Evolutionary conservation across 2,113 vertebrate genomes (phyloP).

Genomic region (Nansenia antarctica): DNA sequence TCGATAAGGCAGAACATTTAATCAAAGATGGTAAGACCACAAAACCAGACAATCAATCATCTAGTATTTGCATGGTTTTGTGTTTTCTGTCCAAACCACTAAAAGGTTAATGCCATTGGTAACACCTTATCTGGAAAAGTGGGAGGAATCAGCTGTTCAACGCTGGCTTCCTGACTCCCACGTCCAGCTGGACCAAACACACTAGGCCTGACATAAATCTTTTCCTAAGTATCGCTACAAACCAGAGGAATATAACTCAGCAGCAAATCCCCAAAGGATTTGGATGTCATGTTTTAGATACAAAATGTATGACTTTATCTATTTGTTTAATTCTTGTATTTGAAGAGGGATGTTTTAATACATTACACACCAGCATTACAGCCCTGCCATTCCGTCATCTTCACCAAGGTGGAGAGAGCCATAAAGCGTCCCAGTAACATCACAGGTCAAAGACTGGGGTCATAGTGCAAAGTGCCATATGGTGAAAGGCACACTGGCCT

Average conservation of each 20-base stretch:
- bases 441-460: constrained; percentile 40
- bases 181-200: constrained; percentile 48
- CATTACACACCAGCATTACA: constrained; percentile 23
- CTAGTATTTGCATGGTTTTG: not conserved
- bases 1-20: not conserved
- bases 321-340: constrained; percentile 1
- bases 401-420: constrained; percentile 27
- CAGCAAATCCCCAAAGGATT: constrained; percentile 25
- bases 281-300: constrained; percentile 36
- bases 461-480: constrained; percentile 30
- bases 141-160: constrained; percentile 54
- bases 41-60: not conserved
- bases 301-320: not conserved
- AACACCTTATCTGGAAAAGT: constrained; percentile 48
- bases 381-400: constrained; percentile 20
- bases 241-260: constrained; percentile 26
- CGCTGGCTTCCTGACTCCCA: constrained; percentile 46
- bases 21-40: not conserved
- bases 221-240: constrained; percentile 34
- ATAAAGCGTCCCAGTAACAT: constrained; percentile 40
- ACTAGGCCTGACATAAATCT: constrained; percentile 37
- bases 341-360: constrained; percentile 15
- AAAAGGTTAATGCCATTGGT: constrained; percentile 20
- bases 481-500: constrained; percentile 20
- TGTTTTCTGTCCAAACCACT: constrained; percentile 15